Percentiles rank a stretch among this genome's conserved stretches.
phyloP scores from a whole-genome alignment of 1,140 invertebrate species.

The Temnothorax curvispinosus region DNA sequence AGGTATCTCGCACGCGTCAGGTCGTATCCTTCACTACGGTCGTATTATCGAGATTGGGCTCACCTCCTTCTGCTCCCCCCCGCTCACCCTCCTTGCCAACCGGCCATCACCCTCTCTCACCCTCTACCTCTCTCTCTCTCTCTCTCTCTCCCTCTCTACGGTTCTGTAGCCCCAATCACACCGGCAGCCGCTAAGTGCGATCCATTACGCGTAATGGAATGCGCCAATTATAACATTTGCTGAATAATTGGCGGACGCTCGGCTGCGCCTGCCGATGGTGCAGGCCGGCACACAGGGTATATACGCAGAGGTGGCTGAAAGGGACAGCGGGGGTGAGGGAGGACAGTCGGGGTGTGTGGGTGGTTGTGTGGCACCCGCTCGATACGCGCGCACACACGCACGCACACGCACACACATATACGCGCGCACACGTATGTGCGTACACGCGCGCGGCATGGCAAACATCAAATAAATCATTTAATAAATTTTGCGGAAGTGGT shows the following conservation, averaged over 20 bases:
- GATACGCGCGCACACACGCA: slow-evolving; percentile 36
- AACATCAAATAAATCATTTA: slow-evolving; percentile 82
- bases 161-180: slow-evolving; percentile 78
- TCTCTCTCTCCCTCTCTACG: slow-evolving; percentile 35
- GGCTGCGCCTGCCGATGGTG: slow-evolving; percentile 71
- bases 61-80: slow-evolving; percentile 61
- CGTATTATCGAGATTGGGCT: slow-evolving; percentile 81
- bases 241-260: slow-evolving; percentile 83
- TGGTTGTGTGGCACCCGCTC: slow-evolving; percentile 47
- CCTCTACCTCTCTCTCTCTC: not conserved
- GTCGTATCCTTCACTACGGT: slow-evolving; percentile 68
- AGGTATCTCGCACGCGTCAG: slow-evolving; percentile 55
- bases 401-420: not conserved
- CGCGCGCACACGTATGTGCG: not conserved
- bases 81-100: slow-evolving; percentile 23
- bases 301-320: slow-evolving; percentile 57
- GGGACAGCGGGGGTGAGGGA: slow-evolving; percentile 45
- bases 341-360: not conserved
- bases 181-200: slow-evolving; percentile 82
- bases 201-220: slow-evolving; percentile 86
- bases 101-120: slow-evolving; percentile 47
- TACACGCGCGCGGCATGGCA: slow-evolving; percentile 64
- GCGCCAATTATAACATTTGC: slow-evolving; percentile 85
- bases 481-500: slow-evolving; percentile 73
- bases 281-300: slow-evolving; percentile 59